Conservation (phyloP, 1,140 invertebrate species). For the Cyclargus thomasi region DNA sequence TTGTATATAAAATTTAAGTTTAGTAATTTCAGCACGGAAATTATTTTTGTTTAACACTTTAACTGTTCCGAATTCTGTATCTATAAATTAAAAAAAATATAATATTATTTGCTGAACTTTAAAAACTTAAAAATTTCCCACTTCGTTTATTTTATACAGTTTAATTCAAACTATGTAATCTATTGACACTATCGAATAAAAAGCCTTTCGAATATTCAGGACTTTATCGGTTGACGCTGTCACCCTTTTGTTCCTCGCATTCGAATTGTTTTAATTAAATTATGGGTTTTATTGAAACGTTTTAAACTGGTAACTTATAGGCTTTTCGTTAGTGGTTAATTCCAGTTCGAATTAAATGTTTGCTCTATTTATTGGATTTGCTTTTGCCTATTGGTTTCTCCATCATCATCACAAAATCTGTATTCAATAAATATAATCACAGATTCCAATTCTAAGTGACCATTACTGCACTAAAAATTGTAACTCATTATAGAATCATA, state of each 20-base stretch:
- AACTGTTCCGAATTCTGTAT: too few species aligned
- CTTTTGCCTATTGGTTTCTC: not conserved
- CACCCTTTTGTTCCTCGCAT: not conserved
- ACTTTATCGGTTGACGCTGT: not conserved
- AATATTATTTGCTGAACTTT: too few species aligned
- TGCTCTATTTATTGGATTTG: not conserved
- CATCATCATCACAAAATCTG: not conserved
- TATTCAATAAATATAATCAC: not conserved
- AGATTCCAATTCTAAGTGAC: too few species aligned
- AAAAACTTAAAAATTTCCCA: too few species aligned
- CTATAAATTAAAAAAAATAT: too few species aligned
- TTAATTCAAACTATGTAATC: too few species aligned
- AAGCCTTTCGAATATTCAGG: not conserved
- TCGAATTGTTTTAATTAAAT: conserved; percentile 4
- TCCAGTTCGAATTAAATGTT: not conserved
- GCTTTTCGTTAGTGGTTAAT: not conserved
- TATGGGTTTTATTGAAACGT: conserved; percentile 1
- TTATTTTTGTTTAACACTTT: too few species aligned
- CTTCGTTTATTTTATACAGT: too few species aligned
- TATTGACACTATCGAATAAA: not conserved
- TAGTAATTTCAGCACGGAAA: too few species aligned
- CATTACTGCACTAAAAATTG: not conserved
- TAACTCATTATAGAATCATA: not conserved
- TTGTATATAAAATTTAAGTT: too few species aligned
- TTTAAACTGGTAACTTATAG: not conserved